Percentiles rank a stretch among this genome's conserved stretches.
phyloP scores from a whole-genome alignment of 2,113 vertebrate species.

The Malurus melanocephalus region DNA sequence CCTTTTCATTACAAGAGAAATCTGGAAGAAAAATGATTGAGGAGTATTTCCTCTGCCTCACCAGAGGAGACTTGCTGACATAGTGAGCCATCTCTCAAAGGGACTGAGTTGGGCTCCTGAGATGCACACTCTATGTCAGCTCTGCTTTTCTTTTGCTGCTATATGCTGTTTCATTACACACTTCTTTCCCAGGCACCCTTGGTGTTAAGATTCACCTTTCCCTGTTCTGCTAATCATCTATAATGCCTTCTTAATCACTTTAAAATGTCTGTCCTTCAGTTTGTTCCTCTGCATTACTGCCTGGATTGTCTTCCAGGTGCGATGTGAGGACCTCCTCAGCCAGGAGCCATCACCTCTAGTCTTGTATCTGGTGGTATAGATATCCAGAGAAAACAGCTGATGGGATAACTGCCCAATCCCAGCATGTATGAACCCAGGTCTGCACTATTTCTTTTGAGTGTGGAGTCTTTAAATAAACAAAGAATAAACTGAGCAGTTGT shows the following conservation, averaged over 20 bases:
- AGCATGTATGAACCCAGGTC: neutral
- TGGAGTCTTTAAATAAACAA: neutral
- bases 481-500: neutral
- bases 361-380: neutral
- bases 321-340: neutral
- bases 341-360: neutral
- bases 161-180: neutral
- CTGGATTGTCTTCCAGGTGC: neutral
- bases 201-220: neutral
- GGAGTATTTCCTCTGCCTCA: neutral
- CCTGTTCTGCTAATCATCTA: neutral
- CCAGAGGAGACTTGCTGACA: neutral
- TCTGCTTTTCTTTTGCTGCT: neutral
- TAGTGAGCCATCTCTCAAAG: neutral
- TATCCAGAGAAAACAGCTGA: neutral
- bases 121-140: neutral
- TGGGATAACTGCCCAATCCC: neutral
- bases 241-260: neutral
- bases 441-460: neutral
- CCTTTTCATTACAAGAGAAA: conserved; percentile 6
- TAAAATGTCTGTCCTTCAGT: neutral
- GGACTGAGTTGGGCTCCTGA: neutral
- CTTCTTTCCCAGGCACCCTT: neutral
- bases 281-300: neutral
- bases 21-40: neutral